Percentiles rank a stretch among this genome's conserved stretches.
Evolutionary conservation across 1,140 invertebrate genomes (phyloP).

Genomic region (Notospermus geniculatus): DNA sequence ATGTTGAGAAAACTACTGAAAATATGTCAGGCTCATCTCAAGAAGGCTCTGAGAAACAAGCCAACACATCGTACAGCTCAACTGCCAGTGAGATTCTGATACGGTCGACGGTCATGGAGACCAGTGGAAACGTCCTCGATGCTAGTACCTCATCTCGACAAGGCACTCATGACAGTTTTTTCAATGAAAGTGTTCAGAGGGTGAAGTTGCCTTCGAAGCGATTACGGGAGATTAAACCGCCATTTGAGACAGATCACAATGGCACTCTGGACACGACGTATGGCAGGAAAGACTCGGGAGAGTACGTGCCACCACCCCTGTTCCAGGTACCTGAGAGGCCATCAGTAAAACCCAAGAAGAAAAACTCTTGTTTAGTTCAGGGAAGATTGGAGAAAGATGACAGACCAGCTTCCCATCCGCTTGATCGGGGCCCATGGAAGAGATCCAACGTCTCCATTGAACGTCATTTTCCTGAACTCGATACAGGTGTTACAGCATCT

Average conservation of each 20-base stretch:
- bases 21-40: too few species aligned
- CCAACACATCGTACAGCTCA: not conserved
- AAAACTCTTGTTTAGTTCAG: not conserved
- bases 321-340: not conserved
- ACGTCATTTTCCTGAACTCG: not conserved
- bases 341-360: not conserved
- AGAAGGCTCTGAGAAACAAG: not conserved
- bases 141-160: not conserved
- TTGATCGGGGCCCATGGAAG: not conserved
- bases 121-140: not conserved
- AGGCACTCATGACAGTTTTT: not conserved
- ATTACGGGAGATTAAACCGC: slow-evolving; percentile 18
- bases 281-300: not conserved
- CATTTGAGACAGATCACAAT: slow-evolving; percentile 14
- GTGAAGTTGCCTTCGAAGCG: slow-evolving; percentile 12
- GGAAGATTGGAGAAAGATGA: not conserved
- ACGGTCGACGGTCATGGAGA: slow-evolving; percentile 8
- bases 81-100: slow-evolving; percentile 13
- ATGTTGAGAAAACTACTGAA: too few species aligned
- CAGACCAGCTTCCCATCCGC: not conserved
- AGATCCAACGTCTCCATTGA: not conserved
- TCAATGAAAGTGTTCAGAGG: not conserved
- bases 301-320: not conserved
- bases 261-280: not conserved
- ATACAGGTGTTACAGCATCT: not conserved